A percentile compares a stretch with the other conserved stretches of the same genome.
Evolutionary conservation across 1,140 invertebrate genomes (phyloP).

Genomic region (Bombus soroeensis): DNA sequence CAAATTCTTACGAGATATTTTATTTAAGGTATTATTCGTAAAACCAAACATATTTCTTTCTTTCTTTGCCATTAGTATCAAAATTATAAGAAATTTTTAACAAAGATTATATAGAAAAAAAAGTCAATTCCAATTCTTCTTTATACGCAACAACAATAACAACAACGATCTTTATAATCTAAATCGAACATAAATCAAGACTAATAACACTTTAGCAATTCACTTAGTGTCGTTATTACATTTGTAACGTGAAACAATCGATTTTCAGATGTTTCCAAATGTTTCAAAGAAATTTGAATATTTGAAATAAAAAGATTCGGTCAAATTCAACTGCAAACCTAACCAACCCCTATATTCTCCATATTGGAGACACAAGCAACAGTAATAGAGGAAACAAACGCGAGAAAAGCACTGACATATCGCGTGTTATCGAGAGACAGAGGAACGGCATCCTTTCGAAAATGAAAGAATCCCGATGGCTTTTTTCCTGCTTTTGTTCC

Average conservation of each 20-base stretch:
- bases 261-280: background rate
- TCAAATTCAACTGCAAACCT: background rate
- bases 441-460: background rate
- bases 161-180: no score
- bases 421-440: background rate
- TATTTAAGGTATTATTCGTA: no score
- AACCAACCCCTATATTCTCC: background rate
- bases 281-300: background rate
- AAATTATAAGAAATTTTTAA: no score
- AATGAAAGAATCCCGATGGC: slow-evolving; percentile 16
- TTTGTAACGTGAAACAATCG: background rate
- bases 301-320: background rate
- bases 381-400: background rate
- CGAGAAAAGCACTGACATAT: background rate
- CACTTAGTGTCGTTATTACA: background rate
- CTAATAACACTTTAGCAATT: no score
- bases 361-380: background rate
- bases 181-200: no score
- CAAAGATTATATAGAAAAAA: no score
- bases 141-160: no score
- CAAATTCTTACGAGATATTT: no score
- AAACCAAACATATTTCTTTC: no score
- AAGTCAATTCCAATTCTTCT: no score
- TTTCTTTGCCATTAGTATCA: no score
- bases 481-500: slow-evolving; percentile 30